phyloP scores from a whole-genome alignment of 2,797 vertebrate species.

The Lepus oiostolus region DNA sequence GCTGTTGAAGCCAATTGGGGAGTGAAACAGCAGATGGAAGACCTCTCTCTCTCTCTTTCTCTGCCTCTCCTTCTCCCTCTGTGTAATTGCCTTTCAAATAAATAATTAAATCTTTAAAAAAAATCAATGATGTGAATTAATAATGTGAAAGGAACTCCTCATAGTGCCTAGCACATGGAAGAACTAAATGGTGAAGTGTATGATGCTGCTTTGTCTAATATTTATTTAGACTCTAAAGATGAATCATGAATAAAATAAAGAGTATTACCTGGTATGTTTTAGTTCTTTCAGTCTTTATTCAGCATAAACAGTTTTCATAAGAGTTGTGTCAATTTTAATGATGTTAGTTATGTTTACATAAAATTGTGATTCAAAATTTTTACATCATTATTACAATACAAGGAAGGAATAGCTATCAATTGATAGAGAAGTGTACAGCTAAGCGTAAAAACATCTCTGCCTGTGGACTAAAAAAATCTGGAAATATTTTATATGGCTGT shows the following conservation, averaged over 20 bases:
- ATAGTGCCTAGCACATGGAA: not conserved
- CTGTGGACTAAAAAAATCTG: not conserved
- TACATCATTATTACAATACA: not conserved
- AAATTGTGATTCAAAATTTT: not conserved
- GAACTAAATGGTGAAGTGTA: not conserved
- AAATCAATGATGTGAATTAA: not conserved
- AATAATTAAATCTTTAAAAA: too few species aligned
- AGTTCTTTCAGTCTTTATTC: not conserved
- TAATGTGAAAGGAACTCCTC: not conserved
- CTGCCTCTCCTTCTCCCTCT: too few species aligned
- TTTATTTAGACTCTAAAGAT: not conserved
- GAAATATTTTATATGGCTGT: not conserved
- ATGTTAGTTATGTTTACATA: not conserved
- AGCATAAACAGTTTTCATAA: not conserved
- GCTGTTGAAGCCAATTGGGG: too few species aligned
- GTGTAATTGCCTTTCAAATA: too few species aligned
- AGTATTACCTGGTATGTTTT: not conserved
- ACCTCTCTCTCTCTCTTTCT: too few species aligned
- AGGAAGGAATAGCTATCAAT: not conserved
- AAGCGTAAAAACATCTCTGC: not conserved
- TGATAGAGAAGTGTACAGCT: not conserved
- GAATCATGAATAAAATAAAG: not conserved
- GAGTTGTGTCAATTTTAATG: not conserved
- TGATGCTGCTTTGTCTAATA: not conserved
- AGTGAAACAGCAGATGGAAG: too few species aligned